These are phyloP conservation scores for Ceraclea dissimilis DNA, from an alignment of 2,888 invertebrate genomes.

Conservation along the genomic window DNA sequence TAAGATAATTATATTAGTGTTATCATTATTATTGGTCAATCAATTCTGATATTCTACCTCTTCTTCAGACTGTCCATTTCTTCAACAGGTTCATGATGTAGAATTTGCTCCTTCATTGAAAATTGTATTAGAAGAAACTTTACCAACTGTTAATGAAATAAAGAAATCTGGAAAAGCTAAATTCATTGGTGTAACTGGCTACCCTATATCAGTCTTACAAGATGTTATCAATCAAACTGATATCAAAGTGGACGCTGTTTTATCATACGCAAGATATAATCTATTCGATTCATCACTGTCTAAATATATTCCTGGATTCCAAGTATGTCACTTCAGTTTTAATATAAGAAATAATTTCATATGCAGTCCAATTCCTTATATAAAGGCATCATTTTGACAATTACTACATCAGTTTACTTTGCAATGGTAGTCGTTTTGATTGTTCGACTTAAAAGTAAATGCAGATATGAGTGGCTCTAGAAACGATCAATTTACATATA, in stretches of 20 bases:
- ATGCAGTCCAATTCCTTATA: neutral
- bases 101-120: conserved; percentile 76
- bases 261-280: conserved; percentile 75
- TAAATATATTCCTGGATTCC: conserved; percentile 66
- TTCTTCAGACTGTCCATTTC: too few species aligned
- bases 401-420: neutral
- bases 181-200: conserved; percentile 82
- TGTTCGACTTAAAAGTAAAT: too few species aligned
- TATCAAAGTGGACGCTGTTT: conserved; percentile 59
- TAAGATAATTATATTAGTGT: neutral
- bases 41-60: too few species aligned
- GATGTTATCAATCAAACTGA: conserved; percentile 61
- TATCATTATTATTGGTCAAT: too few species aligned
- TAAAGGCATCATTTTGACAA: too few species aligned
- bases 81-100: conserved; percentile 90
- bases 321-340: conserved; percentile 52
- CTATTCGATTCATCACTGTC: conserved; percentile 71
- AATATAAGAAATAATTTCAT: conserved; percentile 2
- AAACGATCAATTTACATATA: too few species aligned
- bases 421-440: neutral
- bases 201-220: conserved; percentile 69
- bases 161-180: conserved; percentile 65
- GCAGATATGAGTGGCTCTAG: too few species aligned
- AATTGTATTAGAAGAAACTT: conserved; percentile 72
- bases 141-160: conserved; percentile 71